Base-by-base conservation (phyloP, 2,113 vertebrate species). In the Candoia aspera region DNA sequence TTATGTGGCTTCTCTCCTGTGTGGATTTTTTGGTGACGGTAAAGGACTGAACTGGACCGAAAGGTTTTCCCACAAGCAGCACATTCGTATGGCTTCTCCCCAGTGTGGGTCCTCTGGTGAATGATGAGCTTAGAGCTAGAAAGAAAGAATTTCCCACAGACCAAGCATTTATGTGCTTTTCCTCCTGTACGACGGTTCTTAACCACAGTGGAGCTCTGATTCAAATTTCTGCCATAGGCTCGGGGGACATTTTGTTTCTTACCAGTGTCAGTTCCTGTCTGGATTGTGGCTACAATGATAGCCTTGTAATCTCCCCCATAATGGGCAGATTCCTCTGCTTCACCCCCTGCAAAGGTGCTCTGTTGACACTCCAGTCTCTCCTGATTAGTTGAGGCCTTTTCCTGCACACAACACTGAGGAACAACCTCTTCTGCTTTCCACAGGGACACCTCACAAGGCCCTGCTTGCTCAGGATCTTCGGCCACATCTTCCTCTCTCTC, bases 71-170 rank as follows among this genome's bases (percentile, higher is more conserved):
- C 96, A 92, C 96, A 96, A 58, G 95, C 93, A 29, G 46, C 87
- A 24, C 96, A 96, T 87, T 93, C 93, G 9, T 91, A 91, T 1
- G 90, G 90, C 90, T 91, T 91, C 90, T 91, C 90, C 5, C 90
- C 83, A 0, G 90, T 91, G 90, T 85, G 90, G 10, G 84, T 86
- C 84, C 90, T 86, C 84, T 68, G 96, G 54, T 97, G 97, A 49
- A 96, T 93, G 37, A 95, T 95, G 58, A 97, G 92, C 54, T 95
- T 95, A 0, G 97, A 97, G 88, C 96, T 93, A 15, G 95, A 93
- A 23, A 96, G 95, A 12, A 97, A 97, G 92, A 95, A 95, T 91
- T 96, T 96, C 2, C 96, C 97, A 19, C 97, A 97, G 29, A 94
- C 96, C 21, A 92, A 93, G 0, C 96, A 97, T 17, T 91, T 91